Evolutionary conservation across 2,113 vertebrate genomes (phyloP), one percentile per base, ranked within the genome.

Genomic region (Polypterus bichir): DNA sequence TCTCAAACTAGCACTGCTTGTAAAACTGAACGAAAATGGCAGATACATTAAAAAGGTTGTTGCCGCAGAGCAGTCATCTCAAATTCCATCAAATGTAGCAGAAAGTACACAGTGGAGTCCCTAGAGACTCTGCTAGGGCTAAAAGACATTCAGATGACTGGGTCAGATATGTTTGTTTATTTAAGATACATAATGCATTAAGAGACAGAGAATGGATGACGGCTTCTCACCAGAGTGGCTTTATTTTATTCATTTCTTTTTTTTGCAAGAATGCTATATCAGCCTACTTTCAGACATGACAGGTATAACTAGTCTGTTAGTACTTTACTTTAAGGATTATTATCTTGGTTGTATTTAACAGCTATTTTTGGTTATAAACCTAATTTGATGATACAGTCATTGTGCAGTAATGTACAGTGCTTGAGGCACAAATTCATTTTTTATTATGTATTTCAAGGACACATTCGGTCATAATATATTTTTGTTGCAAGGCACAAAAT

Each of bases 161-260:
- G 54, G 72, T 70, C 61, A 77, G 72, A 72, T 69, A 68, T 68
- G 61, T 64, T 66, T 74, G 63, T 72, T 80, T 81, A 69, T 70
- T 79, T 81, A 65, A 49, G 69, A 70, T 70, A 54, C 55, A 68
- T 73, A 74, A 81, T 75, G 11, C 65, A 74, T 72, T 63, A 64
- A 59, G 8, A 59, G 70, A 71, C 54, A 46, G 49, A 59, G 44
- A 7, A 57, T 67, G 11, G 51, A 9, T 72, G 63, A 59, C 70
- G 64, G 49, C 71, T 76, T 73, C 66, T 57, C 60, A 58, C 48
- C 66, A 49, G 48, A 75, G 67, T 59, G 3, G 0, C 8, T 61
- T n/a, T 46, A 66, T 64, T 61, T 77, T n/a, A 73, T 75, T 53
- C 59, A 51, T n/a, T 64, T 59, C 27, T 27, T 27, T 27, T n/a